Base-by-base conservation (phyloP, 1,140 invertebrate species). In the Camponotus pennsylvanicus region DNA sequence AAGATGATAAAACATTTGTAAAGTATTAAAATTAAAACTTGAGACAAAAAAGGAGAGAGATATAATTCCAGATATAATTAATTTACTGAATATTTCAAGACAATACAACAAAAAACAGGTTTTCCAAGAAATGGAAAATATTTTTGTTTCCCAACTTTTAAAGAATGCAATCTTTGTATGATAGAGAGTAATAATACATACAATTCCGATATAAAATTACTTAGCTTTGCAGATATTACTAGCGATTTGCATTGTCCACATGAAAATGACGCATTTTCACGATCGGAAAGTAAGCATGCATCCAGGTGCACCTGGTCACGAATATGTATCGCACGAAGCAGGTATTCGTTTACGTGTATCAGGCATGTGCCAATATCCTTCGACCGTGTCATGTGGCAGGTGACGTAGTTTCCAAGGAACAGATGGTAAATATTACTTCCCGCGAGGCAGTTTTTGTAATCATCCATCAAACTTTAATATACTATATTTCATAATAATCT, bases 291-390 rank as follows among this genome's bases (percentile, higher is more conserved):
- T 27, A 27, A 27, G 27, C 27, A 27, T 27, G 27, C 49, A 88
- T 85, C 82, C 86, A 27, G 59, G 37, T 27, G 32, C 52, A 49
- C 45, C 61, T 69, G 57, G 37, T 75, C 42, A 63, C 42, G n/a
- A 69, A 63, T 63, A 85, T 73, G 73, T 84, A 76, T 63, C 70
- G n/a, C 70, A 27, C n/a, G 42, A 52, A 37, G 66, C 55, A 85
- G 55, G 18, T 83, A 73, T 37, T n/a, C 69, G 67, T 40, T 83
- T 73, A 61, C 21, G 27, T 78, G 66, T 77, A 77, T n/a, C 15
- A 49, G 37, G 49, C 82, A 55, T 76, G 82, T 83, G 85, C 82
- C 52, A 88, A 89, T 88, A 85, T 73, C 59, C 66, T 9, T 83
- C 69, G 69, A 61, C 21, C 77, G 55, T 67, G 42, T 59, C 76